These are phyloP conservation scores for Oncorhynchus keta DNA, from an alignment of 2,113 vertebrate species.

Conservation along the genomic window DNA sequence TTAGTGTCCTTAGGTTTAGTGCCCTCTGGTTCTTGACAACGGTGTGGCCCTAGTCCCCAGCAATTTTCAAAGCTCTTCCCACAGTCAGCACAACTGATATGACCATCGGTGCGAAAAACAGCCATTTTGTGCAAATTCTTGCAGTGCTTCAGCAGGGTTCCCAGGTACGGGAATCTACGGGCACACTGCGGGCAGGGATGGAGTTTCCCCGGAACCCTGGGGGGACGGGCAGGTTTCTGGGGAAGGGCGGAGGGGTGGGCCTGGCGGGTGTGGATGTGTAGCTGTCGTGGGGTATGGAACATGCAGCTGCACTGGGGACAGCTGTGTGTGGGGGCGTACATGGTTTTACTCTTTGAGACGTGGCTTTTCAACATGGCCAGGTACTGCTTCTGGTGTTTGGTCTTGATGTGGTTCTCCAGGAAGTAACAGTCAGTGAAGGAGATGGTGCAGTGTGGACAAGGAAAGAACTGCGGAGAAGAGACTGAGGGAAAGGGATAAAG, in stretches of 20 bases:
- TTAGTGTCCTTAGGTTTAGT: conserved; percentile 54
- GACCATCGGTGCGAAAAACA: conserved; percentile 72
- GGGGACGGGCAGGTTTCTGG: conserved; percentile 6
- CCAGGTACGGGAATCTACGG: conserved; percentile 83
- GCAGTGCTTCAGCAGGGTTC: conserved; percentile 81
- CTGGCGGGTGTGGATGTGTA: conserved; percentile 67
- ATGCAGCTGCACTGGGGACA: conserved; percentile 71
- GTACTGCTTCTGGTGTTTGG: conserved; percentile 76
- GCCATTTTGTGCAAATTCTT: conserved; percentile 73
- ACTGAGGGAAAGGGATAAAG: conserved; percentile 21
- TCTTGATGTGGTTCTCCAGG: conserved; percentile 77
- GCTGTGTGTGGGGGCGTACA: conserved; percentile 61
- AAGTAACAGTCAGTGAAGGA: conserved; percentile 73
- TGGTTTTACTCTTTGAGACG: conserved; percentile 48
- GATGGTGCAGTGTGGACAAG: conserved; percentile 73
- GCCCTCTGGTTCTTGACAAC: conserved; percentile 65
- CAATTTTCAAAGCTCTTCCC: conserved; percentile 78
- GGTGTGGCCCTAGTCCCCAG: conserved; percentile 78
- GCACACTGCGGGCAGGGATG: conserved; percentile 79
- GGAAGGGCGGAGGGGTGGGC: conserved; percentile 66
- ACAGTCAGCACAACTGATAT: conserved; percentile 77
- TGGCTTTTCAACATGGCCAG: conserved; percentile 67
- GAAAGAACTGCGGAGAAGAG: conserved; percentile 54
- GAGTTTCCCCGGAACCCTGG: conserved; percentile 46
- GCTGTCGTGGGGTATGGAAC: conserved; percentile 70